A percentile compares a stretch with the other conserved stretches of the same genome.
Conservation (phyloP, 2,113 vertebrate species). For the Varanus komodoensis region DNA sequence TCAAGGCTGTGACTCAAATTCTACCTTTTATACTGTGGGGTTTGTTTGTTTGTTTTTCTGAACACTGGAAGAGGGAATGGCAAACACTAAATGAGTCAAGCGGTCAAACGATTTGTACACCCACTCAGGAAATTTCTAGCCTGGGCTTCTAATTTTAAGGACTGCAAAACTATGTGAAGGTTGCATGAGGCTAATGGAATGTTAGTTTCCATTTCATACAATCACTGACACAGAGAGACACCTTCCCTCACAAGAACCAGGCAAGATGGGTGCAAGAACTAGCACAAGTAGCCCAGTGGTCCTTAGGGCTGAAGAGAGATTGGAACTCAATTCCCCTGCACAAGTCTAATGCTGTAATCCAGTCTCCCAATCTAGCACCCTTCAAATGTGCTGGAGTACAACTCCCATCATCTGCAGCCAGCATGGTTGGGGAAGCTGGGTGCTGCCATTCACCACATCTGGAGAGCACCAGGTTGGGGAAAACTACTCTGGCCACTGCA, state of each 20-base stretch:
- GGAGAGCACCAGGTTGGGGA: not conserved
- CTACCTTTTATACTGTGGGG: slow-evolving; percentile 64
- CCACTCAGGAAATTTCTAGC: not conserved
- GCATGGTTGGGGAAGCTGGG: not conserved
- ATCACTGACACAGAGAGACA: too few species aligned
- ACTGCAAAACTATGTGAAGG: not conserved
- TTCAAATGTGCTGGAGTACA: not conserved
- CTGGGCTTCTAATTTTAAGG: not conserved
- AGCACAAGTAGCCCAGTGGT: not conserved
- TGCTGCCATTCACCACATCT: not conserved
- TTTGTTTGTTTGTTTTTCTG: not conserved
- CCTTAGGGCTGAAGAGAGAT: not conserved
- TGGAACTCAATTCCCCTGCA: not conserved
- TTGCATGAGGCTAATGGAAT: too few species aligned
- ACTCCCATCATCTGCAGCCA: not conserved
- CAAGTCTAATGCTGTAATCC: not conserved
- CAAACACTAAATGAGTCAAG: slow-evolving; percentile 63
- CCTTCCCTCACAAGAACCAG: not conserved
- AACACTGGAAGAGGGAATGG: slow-evolving; percentile 15
- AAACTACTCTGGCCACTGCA: not conserved
- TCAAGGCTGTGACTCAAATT: slow-evolving; percentile 40
- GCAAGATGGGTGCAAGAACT: not conserved
- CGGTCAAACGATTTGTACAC: slow-evolving; percentile 51
- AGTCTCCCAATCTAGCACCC: not conserved
- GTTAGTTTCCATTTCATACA: too few species aligned